Percentiles rank a stretch among this genome's conserved stretches.
Evolutionary conservation across 2,888 invertebrate genomes (phyloP).

Genomic region (Drosophila greeni): DNA sequence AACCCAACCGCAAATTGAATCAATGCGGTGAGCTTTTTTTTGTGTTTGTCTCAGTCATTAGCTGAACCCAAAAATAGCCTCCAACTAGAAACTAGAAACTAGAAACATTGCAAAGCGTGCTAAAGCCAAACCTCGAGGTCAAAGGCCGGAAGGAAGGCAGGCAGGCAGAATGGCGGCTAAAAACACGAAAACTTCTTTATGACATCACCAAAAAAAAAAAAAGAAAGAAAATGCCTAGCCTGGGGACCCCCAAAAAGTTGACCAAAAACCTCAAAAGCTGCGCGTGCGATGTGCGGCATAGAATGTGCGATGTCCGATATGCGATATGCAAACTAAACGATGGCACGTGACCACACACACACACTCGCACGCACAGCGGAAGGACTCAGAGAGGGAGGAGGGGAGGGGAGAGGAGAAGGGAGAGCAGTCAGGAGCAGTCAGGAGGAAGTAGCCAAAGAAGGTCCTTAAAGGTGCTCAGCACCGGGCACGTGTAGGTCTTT

Average conservation of each 20-base stretch:
- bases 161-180: conserved; percentile 1
- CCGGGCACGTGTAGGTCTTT: conserved; percentile 25
- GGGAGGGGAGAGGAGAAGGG: neutral
- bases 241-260: conserved; percentile 23
- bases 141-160: conserved; percentile 14
- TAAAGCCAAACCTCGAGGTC: neutral
- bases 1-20: conserved; percentile 26
- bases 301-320: conserved; percentile 30
- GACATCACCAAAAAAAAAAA: conserved; percentile 21
- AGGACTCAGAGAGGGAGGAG: conserved; percentile 1
- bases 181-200: conserved; percentile 23
- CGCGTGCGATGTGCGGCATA: conserved; percentile 19
- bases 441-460: conserved; percentile 1
- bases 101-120: conserved; percentile 9
- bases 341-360: conserved; percentile 36
- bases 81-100: too few species aligned
- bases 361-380: neutral
- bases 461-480: conserved; percentile 18
- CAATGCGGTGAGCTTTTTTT: conserved; percentile 3
- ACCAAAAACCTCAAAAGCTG: conserved; percentile 15
- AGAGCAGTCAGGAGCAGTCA: neutral
- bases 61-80: conserved; percentile 8
- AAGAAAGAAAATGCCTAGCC: neutral
- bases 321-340: conserved; percentile 43
- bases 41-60: conserved; percentile 34